A percentile compares a stretch with the other conserved stretches of the same genome.
These are phyloP conservation scores for Ischnus inquisitorius DNA, from an alignment of 2,888 invertebrate species.

Conservation along the genomic window DNA sequence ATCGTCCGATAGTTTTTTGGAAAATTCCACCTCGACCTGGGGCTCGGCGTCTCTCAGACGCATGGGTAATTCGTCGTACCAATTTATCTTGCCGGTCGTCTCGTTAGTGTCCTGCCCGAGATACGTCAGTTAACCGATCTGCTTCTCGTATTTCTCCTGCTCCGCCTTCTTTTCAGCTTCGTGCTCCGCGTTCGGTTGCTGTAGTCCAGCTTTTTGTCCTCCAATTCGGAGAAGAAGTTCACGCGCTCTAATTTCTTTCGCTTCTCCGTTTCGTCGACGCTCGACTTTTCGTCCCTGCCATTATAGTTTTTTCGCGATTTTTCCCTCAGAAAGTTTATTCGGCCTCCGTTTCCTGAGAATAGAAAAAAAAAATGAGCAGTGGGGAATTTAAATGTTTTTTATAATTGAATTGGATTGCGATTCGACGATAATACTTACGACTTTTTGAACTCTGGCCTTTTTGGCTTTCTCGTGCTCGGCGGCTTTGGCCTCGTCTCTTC, in stretches of 20 bases:
- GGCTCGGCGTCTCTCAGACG: constrained; percentile 86
- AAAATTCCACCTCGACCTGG: constrained; percentile 88
- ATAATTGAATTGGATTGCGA: too few species aligned
- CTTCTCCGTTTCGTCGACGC: constrained; percentile 72
- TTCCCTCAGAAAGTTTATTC: constrained; percentile 90
- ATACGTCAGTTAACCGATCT: constrained; percentile 98
- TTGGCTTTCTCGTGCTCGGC: too few species aligned
- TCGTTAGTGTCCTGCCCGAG: constrained; percentile 97
- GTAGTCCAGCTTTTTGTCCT: constrained; percentile 89
- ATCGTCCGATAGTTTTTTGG: constrained; percentile 90
- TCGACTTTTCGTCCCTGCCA: constrained; percentile 73
- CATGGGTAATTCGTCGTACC: constrained; percentile 93
- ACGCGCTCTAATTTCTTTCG: constrained; percentile 87
- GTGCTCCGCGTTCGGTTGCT: constrained; percentile 93
- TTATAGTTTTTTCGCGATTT: constrained; percentile 88
- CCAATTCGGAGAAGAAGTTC: constrained; percentile 95
- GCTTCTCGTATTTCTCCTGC: constrained; percentile 98
- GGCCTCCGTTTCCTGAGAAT: constrained; percentile 92
- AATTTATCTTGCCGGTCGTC: constrained; percentile 93
- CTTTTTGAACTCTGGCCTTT: too few species aligned
- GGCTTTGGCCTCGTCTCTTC: too few species aligned
- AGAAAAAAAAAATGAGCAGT: constrained; percentile 4
- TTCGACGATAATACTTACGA: too few species aligned
- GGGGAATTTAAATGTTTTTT: too few species aligned
- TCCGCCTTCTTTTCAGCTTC: constrained; percentile 96